These are phyloP conservation scores for Onchidella celtica DNA, from an alignment of 2,888 invertebrate genomes.

Conservation along the genomic window DNA sequence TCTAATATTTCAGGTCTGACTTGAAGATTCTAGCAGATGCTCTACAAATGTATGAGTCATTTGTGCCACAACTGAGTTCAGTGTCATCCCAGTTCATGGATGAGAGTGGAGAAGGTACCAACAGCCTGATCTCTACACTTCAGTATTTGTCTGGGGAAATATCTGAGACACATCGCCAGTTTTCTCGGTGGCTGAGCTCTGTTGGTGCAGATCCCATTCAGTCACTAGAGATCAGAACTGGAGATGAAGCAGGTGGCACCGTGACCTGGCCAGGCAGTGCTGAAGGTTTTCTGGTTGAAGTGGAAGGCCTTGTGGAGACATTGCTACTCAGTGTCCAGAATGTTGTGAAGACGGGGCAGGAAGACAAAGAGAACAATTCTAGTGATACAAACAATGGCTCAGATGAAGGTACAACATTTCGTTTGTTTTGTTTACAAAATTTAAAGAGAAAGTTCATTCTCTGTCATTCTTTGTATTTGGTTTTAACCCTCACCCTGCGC, in stretches of 20 bases:
- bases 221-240: background rate
- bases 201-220: background rate
- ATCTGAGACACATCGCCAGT: background rate
- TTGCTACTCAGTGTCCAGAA: conserved; percentile 84
- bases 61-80: background rate
- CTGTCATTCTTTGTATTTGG: no score
- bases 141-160: conserved; percentile 21
- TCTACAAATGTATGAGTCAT: conserved; percentile 15
- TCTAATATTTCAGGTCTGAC: conserved; percentile 46
- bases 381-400: conserved; percentile 33
- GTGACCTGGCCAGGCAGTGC: background rate
- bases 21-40: conserved; percentile 9
- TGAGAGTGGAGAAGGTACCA: background rate
- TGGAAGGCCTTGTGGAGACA: conserved; percentile 80
- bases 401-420: background rate
- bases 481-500: no score
- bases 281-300: background rate
- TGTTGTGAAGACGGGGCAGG: conserved; percentile 82
- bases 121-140: conserved; percentile 22
- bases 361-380: conserved; percentile 73
- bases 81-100: conserved; percentile 35
- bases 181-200: conserved; percentile 23
- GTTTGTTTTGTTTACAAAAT: background rate
- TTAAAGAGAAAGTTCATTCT: no score
- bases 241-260: background rate